A percentile compares a stretch with the other conserved stretches of the same genome.
phyloP scores from a whole-genome alignment of 2,797 vertebrate species.

The Tokudaia tokunoshimensis region DNA sequence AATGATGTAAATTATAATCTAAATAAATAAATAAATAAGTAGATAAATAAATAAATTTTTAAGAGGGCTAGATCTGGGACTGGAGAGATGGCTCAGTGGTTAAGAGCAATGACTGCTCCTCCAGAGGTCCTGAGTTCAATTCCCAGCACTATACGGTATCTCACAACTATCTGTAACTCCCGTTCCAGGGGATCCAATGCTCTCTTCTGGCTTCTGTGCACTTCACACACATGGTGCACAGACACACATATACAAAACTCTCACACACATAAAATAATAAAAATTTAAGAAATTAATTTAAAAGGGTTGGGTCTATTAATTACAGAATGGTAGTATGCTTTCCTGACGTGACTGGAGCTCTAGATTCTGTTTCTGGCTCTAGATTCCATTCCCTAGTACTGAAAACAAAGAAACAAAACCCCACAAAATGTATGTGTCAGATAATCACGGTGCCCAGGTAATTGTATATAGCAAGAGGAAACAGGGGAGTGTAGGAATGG shows the following conservation, averaged over 20 bases:
- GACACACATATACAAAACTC: neutral
- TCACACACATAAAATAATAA: neutral
- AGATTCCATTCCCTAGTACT: neutral
- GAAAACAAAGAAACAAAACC: neutral
- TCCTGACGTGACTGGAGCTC: too few species aligned
- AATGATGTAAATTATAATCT: neutral
- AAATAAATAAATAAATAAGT: neutral
- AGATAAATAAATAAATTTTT: neutral
- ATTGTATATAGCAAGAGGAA: neutral
- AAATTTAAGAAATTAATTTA: neutral
- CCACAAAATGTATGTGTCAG: neutral
- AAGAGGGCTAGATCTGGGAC: neutral
- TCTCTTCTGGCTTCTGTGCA: neutral
- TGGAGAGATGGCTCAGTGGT: neutral
- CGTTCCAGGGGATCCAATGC: neutral
- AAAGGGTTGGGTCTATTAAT: neutral
- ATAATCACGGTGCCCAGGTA: neutral
- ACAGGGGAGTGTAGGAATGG: neutral
- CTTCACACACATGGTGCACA: too few species aligned
- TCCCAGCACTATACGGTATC: neutral
- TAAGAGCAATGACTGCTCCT: neutral
- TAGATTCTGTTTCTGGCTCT: neutral
- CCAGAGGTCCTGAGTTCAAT: neutral
- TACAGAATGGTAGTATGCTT: neutral
- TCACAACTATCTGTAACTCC: neutral